Conservation (phyloP, 1,140 invertebrate genomes). For the Andrena cerasifolii region DNA sequence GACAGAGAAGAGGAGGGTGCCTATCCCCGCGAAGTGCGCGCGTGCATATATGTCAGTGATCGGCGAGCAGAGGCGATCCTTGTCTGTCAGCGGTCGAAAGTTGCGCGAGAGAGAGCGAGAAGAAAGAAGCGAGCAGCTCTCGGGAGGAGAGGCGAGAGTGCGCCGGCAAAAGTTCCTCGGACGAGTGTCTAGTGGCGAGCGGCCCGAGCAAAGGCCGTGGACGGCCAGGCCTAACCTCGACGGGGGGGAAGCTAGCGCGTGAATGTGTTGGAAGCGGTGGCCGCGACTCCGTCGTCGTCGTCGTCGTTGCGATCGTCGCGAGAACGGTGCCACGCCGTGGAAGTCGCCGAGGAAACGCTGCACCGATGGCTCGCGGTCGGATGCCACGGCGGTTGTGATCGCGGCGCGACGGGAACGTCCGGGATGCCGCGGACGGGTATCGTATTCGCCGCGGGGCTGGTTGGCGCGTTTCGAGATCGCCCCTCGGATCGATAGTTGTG, state of each 20-base stretch:
- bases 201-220: too few relatives aligned
- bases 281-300: constrained; percentile 36
- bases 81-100: background rate
- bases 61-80: background rate
- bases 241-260: constrained; percentile 19
- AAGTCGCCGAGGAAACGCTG: background rate
- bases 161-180: constrained; percentile 33
- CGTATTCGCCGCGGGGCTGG: background rate
- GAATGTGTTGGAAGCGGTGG: constrained; percentile 53
- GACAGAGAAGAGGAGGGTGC: constrained; percentile 24
- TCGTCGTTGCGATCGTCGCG: constrained; percentile 33
- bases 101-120: background rate
- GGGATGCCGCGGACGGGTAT: constrained; percentile 36
- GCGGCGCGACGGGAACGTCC: constrained; percentile 28
- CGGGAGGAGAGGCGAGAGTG: background rate
- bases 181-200: too few relatives aligned
- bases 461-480: constrained; percentile 23
- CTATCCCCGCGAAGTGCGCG: background rate
- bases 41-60: constrained; percentile 13
- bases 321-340: constrained; percentile 30
- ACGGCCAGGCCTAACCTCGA: constrained; percentile 13
- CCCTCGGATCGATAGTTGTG: constrained; percentile 1
- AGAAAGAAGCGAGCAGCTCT: background rate
- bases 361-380: constrained; percentile 31
- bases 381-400: background rate